Base-by-base conservation (phyloP, 37 sponge, comb jelly and placozoan genomes). In the Ephydatia muelleri region DNA sequence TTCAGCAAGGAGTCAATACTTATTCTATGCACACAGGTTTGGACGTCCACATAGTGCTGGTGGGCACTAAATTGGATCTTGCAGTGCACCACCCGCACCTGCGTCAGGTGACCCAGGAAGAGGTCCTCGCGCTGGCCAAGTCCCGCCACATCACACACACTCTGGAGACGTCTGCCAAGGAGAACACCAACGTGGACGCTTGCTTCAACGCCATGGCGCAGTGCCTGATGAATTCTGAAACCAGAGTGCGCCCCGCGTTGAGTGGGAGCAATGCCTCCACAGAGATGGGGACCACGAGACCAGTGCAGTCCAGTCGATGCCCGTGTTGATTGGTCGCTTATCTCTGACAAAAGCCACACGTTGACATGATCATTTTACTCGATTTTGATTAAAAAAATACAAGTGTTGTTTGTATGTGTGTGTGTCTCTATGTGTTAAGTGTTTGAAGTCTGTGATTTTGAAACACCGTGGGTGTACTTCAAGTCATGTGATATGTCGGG, bases 111-210 rank as follows among this genome's bases (percentile, higher is more conserved):
- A 28, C 33, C 14, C 21, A 47, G 19, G 32, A 65, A 6, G 73
- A 91, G 22, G 91, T 83, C 14, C 78, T 79, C 22, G 49, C 37
- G 19, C 66, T 86, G 38, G 87, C 78, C 5, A 49, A 25, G 3
- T 47, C 74, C 57, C 73, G 70, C 32, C 79, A 86, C 65, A 76
- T 91, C 72, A 29, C 78, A 0, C 86, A 82, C 29, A 83, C 67
- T 35, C 26, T 91, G 6, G 91, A 91, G 67, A 91, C 91, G 4
- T 91, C 91, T 4, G 72, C 91, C 13, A 91, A 91, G 33, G 91
- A 91, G 33, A 83, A 91, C 83, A 91, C 91, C 8, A 91, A 91
- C 79, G 73, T 91, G 12, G 82, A 80, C 25, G 82, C 73, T 22
- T 78, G 78, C 16, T 91, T 91, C 49, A 30, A 43, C 4, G 67